Conservation (phyloP, 2,113 vertebrate species). For the Cynocephalus volans region DNA sequence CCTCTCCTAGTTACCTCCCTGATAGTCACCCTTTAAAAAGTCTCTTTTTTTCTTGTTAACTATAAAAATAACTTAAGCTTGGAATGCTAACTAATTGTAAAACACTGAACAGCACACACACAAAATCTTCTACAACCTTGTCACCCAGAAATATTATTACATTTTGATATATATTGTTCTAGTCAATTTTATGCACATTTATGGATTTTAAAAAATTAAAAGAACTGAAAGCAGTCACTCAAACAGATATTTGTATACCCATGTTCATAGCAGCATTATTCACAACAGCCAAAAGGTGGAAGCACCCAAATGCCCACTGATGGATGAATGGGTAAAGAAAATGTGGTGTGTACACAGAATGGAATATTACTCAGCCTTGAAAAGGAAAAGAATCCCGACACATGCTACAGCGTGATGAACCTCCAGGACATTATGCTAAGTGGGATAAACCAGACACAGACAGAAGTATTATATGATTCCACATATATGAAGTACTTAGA, state of each 20-base stretch:
- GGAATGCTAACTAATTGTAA: not conserved
- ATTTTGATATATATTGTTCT: not conserved
- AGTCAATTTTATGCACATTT: not conserved
- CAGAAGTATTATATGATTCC: not conserved
- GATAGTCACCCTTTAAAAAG: not conserved
- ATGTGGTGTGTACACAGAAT: fast-evolving
- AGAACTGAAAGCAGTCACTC: not conserved
- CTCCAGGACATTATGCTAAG: not conserved
- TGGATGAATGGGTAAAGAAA: not conserved
- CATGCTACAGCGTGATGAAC: not conserved
- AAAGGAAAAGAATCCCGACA: not conserved
- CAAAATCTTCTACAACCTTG: not conserved
- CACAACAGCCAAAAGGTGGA: not conserved
- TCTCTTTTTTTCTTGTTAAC: not conserved
- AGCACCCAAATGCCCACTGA: not conserved
- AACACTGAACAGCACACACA: not conserved
- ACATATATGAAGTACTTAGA: fast-evolving
- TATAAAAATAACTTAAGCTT: not conserved
- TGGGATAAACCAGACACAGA: not conserved
- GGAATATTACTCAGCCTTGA: not conserved
- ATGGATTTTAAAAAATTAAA: not conserved
- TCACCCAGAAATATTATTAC: not conserved
- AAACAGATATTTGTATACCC: not conserved
- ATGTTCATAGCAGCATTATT: not conserved
- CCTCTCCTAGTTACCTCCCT: not conserved